Evolutionary conservation across 1,140 invertebrate genomes (phyloP), one percentile per base, ranked within the genome.

Genomic region (Brachionus sp.): DNA sequence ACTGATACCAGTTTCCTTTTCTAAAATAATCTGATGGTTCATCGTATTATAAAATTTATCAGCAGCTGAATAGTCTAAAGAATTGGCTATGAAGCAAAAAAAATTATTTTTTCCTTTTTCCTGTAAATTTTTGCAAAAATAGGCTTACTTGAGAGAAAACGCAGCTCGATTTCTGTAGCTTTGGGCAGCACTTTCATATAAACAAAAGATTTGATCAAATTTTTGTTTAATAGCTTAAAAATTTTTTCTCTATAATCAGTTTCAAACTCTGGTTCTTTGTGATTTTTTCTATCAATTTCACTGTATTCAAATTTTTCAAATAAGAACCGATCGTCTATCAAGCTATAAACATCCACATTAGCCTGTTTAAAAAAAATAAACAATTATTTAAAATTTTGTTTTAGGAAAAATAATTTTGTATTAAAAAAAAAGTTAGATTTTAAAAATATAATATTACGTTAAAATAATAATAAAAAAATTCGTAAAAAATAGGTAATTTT

Each of bases 21-120:
- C 70, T 16, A 25, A 35, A 75, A 75, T 25, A 25, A 75, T 46
- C 13, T 75, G 70, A 10, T 75, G 39, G 46, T 46, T 75, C 44
- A 75, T 46, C 44, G 9, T 23, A 33, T 75, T 75, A 19, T 75
- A 75, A 75, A 75, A 75, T 12, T 46, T 75, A 25, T 75, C 44
- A 10, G 70, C 39, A 46, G 62, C 62, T 9, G 9, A 23, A 46
- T 75, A 35, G 16, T 16, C 23, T 16, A 16, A 16, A 33, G 10
- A n/a, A 68, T 68, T 68, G 0, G 2, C 44, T 46, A 2, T 46
- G n/a, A 46, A 5, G n/a, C 1, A 46, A 12, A 12, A 12, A 12
- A 46, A 46, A 46, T n/a, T n/a, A 46, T 10, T 46, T 46, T 46
- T 29, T 29, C 3, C 29, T 29, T 29, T n/a, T n/a, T n/a, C n/a